Evolutionary conservation across 2,888 invertebrate genomes (phyloP).

Genomic region (Epinotia brunnichana): DNA sequence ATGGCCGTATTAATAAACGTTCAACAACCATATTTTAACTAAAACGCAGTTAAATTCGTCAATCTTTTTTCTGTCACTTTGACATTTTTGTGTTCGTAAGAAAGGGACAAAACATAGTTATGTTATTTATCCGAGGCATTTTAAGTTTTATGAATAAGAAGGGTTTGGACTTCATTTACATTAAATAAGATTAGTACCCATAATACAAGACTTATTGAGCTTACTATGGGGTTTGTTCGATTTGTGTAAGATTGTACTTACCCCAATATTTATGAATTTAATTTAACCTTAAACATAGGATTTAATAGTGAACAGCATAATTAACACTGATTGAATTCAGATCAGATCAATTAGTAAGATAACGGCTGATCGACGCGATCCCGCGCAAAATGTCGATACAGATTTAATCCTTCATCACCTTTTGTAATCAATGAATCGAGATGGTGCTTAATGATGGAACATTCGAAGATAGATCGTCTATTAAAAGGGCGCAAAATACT

Average conservation of each 20-base stretch:
- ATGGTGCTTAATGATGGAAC: conserved; percentile 25
- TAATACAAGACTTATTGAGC: neutral
- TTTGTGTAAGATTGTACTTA: too few species aligned
- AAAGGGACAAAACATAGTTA: too few species aligned
- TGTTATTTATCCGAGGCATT: too few species aligned
- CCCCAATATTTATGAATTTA: neutral
- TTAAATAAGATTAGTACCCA: too few species aligned
- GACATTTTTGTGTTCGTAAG: too few species aligned
- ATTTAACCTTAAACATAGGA: conserved; percentile 1
- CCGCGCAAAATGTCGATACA: conserved; percentile 34
- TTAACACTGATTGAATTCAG: conserved; percentile 27
- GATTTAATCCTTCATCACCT: conserved; percentile 41
- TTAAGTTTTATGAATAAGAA: too few species aligned
- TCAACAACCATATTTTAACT: too few species aligned
- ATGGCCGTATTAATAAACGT: too few species aligned
- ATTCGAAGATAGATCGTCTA: conserved; percentile 11
- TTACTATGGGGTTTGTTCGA: too few species aligned
- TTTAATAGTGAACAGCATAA: conserved; percentile 10
- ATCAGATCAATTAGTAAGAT: conserved; percentile 36
- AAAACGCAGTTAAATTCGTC: too few species aligned
- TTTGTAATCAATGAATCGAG: conserved; percentile 35
- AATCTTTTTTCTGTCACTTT: too few species aligned
- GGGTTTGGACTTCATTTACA: too few species aligned
- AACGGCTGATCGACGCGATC: conserved; percentile 14
- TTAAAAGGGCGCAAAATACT: neutral